These are phyloP conservation scores for Colletes latitarsis DNA, from an alignment of 1,140 invertebrate genomes.

Conservation along the genomic window DNA sequence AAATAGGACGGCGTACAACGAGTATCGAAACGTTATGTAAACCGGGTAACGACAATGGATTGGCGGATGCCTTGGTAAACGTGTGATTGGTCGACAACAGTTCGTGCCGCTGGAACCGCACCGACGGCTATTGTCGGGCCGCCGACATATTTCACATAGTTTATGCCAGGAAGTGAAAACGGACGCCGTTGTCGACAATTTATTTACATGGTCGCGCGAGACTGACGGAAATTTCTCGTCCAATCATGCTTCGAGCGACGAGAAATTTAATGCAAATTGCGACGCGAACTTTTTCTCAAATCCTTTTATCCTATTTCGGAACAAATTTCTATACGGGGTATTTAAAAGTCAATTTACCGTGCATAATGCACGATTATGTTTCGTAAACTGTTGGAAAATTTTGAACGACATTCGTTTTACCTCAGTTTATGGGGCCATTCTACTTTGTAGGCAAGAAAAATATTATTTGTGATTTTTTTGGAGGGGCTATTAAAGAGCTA, in stretches of 20 bases:
- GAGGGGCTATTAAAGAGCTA: too few relatives aligned
- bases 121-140: slow-evolving; percentile 32
- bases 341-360: too few relatives aligned
- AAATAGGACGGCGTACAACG: slow-evolving; percentile 16
- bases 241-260: background rate
- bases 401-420: too few relatives aligned
- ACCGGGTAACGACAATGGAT: slow-evolving; percentile 18
- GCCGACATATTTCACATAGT: slow-evolving; percentile 34
- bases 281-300: too few relatives aligned
- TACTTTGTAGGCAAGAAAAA: too few relatives aligned
- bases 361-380: too few relatives aligned
- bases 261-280: too few relatives aligned
- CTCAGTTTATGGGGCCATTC: too few relatives aligned
- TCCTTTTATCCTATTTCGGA: too few relatives aligned
- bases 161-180: slow-evolving; percentile 18
- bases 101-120: background rate
- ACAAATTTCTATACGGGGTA: too few relatives aligned
- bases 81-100: slow-evolving; percentile 23
- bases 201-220: background rate
- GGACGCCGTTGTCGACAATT: slow-evolving; percentile 19
- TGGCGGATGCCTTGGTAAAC: slow-evolving; percentile 6
- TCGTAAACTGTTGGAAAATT: too few relatives aligned
- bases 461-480: too few relatives aligned
- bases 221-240: background rate
- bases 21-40: slow-evolving; percentile 8